Evolutionary conservation across 2,113 vertebrate species (phyloP), one percentile per base, ranked within the genome.

Genomic region (Sebastes schlegelii): DNA sequence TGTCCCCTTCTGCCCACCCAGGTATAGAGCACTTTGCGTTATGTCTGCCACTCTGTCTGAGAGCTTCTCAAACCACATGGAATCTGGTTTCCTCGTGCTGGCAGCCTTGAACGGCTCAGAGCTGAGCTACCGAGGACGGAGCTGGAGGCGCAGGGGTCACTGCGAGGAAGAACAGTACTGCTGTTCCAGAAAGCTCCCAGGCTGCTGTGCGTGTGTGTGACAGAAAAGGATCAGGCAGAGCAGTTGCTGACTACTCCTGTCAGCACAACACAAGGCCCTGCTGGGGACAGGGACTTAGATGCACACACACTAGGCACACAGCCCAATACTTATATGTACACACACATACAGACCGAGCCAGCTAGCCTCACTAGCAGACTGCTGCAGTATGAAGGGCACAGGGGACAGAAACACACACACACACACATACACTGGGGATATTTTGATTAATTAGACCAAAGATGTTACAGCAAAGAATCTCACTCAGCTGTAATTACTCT

Each of bases 371-470:
- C 17, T 81, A 65, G 63, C 45, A 88, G 61, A 83, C 26, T 80
- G 43, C 73, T 40, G 74, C 34, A 40, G 68, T 14, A 16, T 74
- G 72, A 82, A 87, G 81, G 83, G 4, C 88, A 68, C 70, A 43
- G 54, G 57, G 57, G 67, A 88, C 73, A 62, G n/a, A 60, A 52
- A 46, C 54, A 77, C 48, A 68, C 72, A 66, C 52, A 63, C 78
- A 65, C 70, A 63, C 49, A 63, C 63, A 46, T 40, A 77, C 48
- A 63, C 42, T 5, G 52, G 79, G 63, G 26, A 73, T 73, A 65
- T 64, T 79, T 83, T 74, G 63, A 85, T 85, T 91, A 71, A 86
- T 83, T 83, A 68, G 49, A 85, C 82, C 5, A 60, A 51, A 85
- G 80, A 58, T 19, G 64, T 57, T 68, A 68, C 19, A 67, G 68